Evolutionary conservation across 2,113 vertebrate genomes (phyloP).

Genomic region (Pedionomus torquatus): DNA sequence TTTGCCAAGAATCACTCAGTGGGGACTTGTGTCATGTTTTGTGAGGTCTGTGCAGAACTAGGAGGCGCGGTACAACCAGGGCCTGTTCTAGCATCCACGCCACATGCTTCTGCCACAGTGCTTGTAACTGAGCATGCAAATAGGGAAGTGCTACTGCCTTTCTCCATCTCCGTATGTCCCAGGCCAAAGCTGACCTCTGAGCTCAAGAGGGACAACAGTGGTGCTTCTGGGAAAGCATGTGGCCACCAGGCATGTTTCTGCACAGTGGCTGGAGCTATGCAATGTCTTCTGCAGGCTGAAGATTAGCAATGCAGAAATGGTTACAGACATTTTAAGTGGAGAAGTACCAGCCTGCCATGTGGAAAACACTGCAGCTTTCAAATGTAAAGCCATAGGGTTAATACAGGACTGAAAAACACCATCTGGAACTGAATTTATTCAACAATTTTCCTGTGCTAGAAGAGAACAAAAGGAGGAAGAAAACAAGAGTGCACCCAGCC

Average conservation of each 20-base stretch:
- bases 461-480: not conserved
- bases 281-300: not conserved
- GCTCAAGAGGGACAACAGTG: not conserved
- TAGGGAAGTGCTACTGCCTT: not conserved
- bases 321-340: not conserved
- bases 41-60: not conserved
- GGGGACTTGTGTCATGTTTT: not conserved
- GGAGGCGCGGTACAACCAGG: not conserved
- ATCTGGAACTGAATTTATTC: not conserved
- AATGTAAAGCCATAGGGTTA: not conserved
- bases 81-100: not conserved
- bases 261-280: rapidly evolving
- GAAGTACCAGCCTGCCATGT: not conserved
- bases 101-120: not conserved
- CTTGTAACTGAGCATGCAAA: not conserved
- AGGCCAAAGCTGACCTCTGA: not conserved
- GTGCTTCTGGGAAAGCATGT: not conserved
- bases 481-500: not conserved
- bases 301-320: not conserved
- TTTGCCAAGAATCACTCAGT: not conserved
- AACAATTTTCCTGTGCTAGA: not conserved
- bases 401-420: not conserved
- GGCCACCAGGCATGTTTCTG: not conserved
- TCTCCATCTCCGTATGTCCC: not conserved
- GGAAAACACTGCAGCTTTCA: not conserved